phyloP scores from a whole-genome alignment of 2,797 vertebrate species.

The Rhynchonycteris naso region DNA sequence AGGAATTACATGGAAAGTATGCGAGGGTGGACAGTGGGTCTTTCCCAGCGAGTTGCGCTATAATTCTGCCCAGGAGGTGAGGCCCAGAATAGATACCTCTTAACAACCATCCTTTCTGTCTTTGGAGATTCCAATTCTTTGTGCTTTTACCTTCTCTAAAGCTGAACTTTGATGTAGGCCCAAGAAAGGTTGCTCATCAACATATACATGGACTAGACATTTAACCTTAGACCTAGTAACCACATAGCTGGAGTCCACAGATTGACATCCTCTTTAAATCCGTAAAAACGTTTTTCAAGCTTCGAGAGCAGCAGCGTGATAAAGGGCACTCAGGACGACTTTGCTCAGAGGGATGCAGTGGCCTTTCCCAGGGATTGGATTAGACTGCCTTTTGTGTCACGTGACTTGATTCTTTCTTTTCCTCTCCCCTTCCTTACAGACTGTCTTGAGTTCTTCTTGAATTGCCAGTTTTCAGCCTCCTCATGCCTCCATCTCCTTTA shows the following conservation, averaged over 20 bases:
- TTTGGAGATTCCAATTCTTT: not conserved
- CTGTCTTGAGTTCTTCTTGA: slow-evolving; percentile 93
- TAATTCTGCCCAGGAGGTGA: not conserved
- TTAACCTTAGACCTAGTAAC: slow-evolving; percentile 37
- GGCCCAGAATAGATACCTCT: not conserved
- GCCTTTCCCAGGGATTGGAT: slow-evolving; percentile 29
- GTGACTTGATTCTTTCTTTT: slow-evolving; percentile 71
- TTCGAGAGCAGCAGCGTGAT: not conserved
- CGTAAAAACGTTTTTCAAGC: not conserved
- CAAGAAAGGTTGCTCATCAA: slow-evolving; percentile 34
- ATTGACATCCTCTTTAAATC: not conserved
- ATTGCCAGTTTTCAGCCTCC: slow-evolving; percentile 93
- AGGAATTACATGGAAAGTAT: not conserved
- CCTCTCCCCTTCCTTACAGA: slow-evolving; percentile 85
- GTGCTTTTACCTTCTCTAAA: not conserved
- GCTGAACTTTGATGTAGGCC: not conserved
- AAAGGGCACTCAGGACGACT: not conserved
- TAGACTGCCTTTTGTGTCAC: not conserved
- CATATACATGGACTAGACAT: slow-evolving; percentile 48
- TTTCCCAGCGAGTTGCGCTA: not conserved
- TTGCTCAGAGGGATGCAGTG: not conserved
- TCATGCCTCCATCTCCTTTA: slow-evolving; percentile 99
- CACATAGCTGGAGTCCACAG: not conserved
- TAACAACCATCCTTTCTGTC: not conserved
- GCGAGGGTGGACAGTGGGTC: not conserved